Base-by-base conservation (phyloP, 2,888 invertebrate species). In the Tortricodes alternella region DNA sequence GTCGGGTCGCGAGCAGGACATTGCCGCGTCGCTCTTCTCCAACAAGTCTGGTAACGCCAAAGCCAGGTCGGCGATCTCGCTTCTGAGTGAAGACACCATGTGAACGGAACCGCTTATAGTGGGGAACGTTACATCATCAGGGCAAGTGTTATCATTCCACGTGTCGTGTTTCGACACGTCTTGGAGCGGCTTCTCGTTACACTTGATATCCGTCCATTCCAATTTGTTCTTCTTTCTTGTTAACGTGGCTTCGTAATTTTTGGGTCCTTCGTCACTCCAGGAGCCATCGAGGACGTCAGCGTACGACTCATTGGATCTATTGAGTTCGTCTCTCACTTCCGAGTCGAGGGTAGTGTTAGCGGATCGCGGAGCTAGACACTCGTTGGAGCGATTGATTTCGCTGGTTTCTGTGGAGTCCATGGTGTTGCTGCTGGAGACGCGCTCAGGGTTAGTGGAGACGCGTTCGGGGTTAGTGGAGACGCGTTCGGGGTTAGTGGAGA, bases 101-200 rank as follows among this genome's bases (percentile, higher is more conserved):
- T 95, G 96, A 0, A 94, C 94, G 27, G 95, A 94, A 24, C 95
- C 93, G 64, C 96, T 96, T 51, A 96, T 93, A 46, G 95, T 96
- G 0, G 96, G 96, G 77, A 96, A 96, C 0, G 96, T 95, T 24
- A 95, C 90, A 74, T 96, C 95, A 75, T 95, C 95, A 0, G 95
- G 95, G 48, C 94, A 94, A 0, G 94, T 94, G 76, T 95, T 94
- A 52, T 96, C 96, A 70, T 95, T 95, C 96, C 96, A 96, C 0
- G 95, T 96, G 73, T 95, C 95, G 13, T 91, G 74, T 11, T 71
- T 75, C 0, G 74, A 71, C 0, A 65, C 78, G 1, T 76, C 78
- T 2, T 66, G 63, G 6, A 56, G 46, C 7, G 59, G 62, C 48
- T 62, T 62, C 13, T 68, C 68, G 6, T 67, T 60, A 44, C 62